Conservation (phyloP, 2,797 vertebrate genomes). For the Gymnoscopelus microlampas region DNA sequence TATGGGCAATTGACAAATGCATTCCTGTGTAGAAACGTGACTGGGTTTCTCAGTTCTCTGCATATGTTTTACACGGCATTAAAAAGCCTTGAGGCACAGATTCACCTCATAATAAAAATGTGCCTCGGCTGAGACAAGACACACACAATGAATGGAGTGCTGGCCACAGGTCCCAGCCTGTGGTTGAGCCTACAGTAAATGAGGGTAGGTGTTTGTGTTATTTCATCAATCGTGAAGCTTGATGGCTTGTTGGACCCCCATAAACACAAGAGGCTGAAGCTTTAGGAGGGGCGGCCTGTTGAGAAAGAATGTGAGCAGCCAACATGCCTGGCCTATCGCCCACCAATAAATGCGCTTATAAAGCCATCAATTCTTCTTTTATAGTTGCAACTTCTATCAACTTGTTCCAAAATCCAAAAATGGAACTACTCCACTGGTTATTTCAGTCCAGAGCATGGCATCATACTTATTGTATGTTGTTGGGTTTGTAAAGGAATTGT, state of each 20-base stretch:
- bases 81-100: conserved; percentile 17
- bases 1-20: neutral
- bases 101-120: conserved; percentile 29
- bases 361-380: neutral
- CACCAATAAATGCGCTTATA: too few relatives aligned
- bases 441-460: neutral
- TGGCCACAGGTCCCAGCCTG: conserved; percentile 57
- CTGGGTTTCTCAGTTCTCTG: neutral
- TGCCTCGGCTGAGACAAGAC: conserved; percentile 10
- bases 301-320: too few relatives aligned
- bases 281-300: too few relatives aligned
- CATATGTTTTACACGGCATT: conserved; percentile 10
- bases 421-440: neutral
- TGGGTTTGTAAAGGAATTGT: neutral
- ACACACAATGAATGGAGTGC: conserved; percentile 3
- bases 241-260: too few relatives aligned
- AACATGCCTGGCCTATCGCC: too few relatives aligned
- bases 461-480: neutral
- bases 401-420: neutral
- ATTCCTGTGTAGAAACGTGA: conserved; percentile 4
- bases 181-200: conserved; percentile 12
- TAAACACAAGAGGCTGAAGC: too few relatives aligned
- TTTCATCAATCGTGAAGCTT: neutral
- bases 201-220: conserved; percentile 3
- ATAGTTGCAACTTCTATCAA: neutral